These are phyloP conservation scores for Danio kyathit DNA, from an alignment of 2,797 vertebrate genomes.

Conservation along the genomic window DNA sequence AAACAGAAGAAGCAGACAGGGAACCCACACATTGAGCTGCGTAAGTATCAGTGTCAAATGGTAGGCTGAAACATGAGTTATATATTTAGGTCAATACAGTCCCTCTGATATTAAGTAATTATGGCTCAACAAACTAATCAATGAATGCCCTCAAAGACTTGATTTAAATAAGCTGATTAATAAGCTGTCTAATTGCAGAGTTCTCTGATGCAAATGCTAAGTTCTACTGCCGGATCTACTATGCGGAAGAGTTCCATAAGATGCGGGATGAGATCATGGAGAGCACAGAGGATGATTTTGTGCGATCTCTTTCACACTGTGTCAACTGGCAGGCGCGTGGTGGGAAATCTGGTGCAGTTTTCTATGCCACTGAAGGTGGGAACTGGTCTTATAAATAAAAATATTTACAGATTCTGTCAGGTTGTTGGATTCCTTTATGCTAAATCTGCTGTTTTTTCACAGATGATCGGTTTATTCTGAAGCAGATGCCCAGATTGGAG, in stretches of 20 bases:
- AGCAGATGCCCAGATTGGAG: constrained; percentile 98
- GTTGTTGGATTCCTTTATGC: neutral
- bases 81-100: neutral
- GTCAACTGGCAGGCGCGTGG: constrained; percentile 98
- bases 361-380: constrained; percentile 96
- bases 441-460: constrained; percentile 40
- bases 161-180: neutral
- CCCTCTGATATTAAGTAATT: neutral
- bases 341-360: constrained; percentile 96
- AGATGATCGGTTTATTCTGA: constrained; percentile 99
- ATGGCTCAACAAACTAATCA: neutral
- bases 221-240: constrained; percentile 98
- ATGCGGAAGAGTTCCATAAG: constrained; percentile 94
- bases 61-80: neutral
- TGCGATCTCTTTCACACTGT: constrained; percentile 94
- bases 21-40: constrained; percentile 96
- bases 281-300: constrained; percentile 94
- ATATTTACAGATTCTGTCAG: neutral
- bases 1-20: constrained; percentile 91
- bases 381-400: neutral
- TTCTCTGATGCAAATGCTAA: constrained; percentile 97
- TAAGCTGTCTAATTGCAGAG: constrained; percentile 75
- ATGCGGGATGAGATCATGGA: constrained; percentile 96
- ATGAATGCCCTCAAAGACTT: neutral
- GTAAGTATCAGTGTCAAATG: constrained; percentile 79